Percentiles rank a stretch among this genome's conserved stretches.
These are phyloP conservation scores for Struthidea cinerea DNA, from an alignment of 2,113 vertebrate species.

Conservation along the genomic window DNA sequence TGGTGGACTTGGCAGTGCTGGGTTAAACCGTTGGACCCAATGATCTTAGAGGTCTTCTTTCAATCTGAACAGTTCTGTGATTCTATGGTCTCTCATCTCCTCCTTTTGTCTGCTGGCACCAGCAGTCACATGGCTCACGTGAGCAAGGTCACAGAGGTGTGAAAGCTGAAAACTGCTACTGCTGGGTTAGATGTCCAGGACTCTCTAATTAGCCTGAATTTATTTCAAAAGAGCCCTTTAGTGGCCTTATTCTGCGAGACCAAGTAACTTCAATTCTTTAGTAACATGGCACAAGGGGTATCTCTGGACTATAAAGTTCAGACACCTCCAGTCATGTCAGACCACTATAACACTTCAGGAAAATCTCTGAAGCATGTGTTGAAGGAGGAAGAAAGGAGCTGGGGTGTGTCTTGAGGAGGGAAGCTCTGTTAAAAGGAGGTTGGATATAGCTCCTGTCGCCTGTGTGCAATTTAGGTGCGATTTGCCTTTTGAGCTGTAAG, in stretches of 20 bases:
- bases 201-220: neutral
- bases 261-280: neutral
- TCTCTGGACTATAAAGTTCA: neutral
- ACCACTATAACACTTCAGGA: neutral
- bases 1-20: neutral
- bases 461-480: neutral
- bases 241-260: neutral
- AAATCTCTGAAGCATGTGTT: neutral
- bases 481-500: neutral
- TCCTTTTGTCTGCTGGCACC: neutral
- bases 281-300: neutral
- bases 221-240: neutral
- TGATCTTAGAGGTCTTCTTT: neutral
- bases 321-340: neutral
- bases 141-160: neutral
- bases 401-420: rapidly evolving
- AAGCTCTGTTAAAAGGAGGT: neutral
- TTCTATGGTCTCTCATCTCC: neutral
- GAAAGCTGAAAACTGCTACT: neutral
- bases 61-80: neutral
- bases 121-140: neutral
- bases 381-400: neutral
- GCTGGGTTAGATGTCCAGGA: neutral
- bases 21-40: neutral
- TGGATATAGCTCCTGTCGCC: neutral